phyloP scores from a whole-genome alignment of 2,113 vertebrate species.

The Scatophagus argus region DNA sequence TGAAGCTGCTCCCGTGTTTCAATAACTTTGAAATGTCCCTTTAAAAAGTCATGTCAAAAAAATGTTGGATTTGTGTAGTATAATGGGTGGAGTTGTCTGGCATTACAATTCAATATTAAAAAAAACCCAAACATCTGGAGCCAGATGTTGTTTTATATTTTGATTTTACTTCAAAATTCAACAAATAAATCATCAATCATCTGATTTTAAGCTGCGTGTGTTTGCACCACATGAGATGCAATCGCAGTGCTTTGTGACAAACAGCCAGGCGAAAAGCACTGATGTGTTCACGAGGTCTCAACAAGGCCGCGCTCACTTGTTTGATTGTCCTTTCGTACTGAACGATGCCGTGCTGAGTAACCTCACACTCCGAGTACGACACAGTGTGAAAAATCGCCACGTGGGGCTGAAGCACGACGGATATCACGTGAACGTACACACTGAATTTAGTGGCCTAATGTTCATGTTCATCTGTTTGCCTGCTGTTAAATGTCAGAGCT shows the following conservation, averaged over 20 bases:
- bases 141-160: not conserved
- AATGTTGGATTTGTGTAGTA: no score
- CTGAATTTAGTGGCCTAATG: not conserved
- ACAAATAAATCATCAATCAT: no score
- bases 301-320: slow-evolving; percentile 22
- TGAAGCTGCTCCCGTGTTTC: not conserved
- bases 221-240: not conserved
- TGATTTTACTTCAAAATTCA: not conserved
- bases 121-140: not conserved
- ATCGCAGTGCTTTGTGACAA: not conserved
- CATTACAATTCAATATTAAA: not conserved
- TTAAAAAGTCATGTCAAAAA: no score
- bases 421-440: not conserved
- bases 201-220: not conserved
- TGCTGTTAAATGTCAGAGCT: not conserved
- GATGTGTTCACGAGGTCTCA: not conserved
- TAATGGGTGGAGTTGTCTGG: not conserved
- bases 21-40: not conserved
- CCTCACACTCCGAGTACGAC: no score
- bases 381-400: not conserved
- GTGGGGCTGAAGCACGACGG: not conserved
- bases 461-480: not conserved
- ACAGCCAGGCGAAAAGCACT: not conserved
- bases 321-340: slow-evolving; percentile 8
- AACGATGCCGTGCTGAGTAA: slow-evolving; percentile 1